Evolutionary conservation across 2,888 invertebrate species (phyloP), one percentile per base, ranked within the genome.

Genomic region (Orchesella flavescens): DNA sequence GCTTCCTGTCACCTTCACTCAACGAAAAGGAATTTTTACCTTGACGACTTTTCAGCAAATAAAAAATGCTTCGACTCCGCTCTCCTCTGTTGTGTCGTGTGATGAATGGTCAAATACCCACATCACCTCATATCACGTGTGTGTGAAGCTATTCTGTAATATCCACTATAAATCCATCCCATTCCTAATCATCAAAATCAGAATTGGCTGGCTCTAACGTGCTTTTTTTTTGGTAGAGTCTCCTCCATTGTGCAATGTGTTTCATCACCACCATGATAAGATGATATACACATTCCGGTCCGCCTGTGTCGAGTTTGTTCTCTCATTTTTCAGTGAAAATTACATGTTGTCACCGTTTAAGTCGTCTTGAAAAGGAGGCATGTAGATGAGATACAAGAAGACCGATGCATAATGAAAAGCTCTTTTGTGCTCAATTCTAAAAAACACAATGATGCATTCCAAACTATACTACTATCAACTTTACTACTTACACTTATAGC

Each of bases 241-340:
- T 66, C 75, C 61, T 63, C 65, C 53, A 10, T 43, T 21, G 12
- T 21, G 12, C 17, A 15, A 19, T 24, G 17, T 43, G 7, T 24
- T 24, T 34, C 15, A 19, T 43, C 34, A 34, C 34, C 34, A 23
- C n/a, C 46, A 49, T 73, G 59, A 21, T 73, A 73, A 46, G 59
- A 61, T 34, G 7, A 34, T 2, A 34, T 49, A 23, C 65, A 15
- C 65, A 75, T 34, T 34, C 34, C 34, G 34, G 34, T 34, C 34
- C 34, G 34, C 34, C 34, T 34, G 34, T 34, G 34, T 34, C 34
- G 34, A 34, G 34, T 34, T 65, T 65, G 49, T 75, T 75, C 65
- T 75, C 75, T 75, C 75, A 75, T 75, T 75, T 75, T 66, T 75
- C 75, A 75, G 75, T 68, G 69, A 77, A 77, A 77, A 77, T 77